These are phyloP conservation scores for Danaus melanippus DNA, from an alignment of 1,140 invertebrate species.

Conservation along the genomic window DNA sequence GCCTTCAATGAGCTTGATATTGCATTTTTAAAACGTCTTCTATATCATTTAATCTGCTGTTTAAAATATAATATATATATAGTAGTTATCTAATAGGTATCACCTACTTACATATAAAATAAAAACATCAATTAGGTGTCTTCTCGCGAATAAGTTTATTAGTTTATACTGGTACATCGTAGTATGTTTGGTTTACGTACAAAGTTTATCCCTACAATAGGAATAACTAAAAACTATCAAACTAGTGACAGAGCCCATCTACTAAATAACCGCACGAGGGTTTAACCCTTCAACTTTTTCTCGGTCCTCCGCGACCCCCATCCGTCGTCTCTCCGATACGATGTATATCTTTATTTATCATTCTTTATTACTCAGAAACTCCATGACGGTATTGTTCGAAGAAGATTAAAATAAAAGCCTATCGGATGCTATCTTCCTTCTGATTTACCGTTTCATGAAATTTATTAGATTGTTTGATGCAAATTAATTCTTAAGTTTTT, in stretches of 20 bases:
- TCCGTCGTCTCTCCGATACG: conserved; percentile 50
- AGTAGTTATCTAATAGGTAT: too few species aligned
- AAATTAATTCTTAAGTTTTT: too few species aligned
- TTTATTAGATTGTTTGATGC: too few species aligned
- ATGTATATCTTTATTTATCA: conserved; percentile 54
- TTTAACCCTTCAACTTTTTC: conserved; percentile 50
- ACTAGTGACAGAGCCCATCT: conserved; percentile 32
- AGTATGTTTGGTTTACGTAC: too few species aligned
- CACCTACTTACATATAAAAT: too few species aligned
- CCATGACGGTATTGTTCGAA: conserved; percentile 41
- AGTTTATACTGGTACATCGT: too few species aligned
- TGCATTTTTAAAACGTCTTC: conserved; percentile 19
- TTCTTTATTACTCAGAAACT: conserved; percentile 45
- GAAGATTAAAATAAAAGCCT: conserved; percentile 29
- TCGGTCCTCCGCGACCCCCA: conserved; percentile 39
- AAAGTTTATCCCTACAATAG: background rate
- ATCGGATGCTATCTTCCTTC: conserved; percentile 21
- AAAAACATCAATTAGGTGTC: too few species aligned
- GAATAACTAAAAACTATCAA: conserved; percentile 48
- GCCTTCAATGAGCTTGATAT: conserved; percentile 27
- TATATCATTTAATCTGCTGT: conserved; percentile 19
- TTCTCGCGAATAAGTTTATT: too few species aligned
- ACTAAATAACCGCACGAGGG: conserved; percentile 52
- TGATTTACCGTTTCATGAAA: conserved; percentile 10
- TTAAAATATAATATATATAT: background rate